Percentiles rank a stretch among this genome's conserved stretches.
Evolutionary conservation across 2,888 invertebrate species (phyloP).

Genomic region (Bruchidius siliquastri): DNA sequence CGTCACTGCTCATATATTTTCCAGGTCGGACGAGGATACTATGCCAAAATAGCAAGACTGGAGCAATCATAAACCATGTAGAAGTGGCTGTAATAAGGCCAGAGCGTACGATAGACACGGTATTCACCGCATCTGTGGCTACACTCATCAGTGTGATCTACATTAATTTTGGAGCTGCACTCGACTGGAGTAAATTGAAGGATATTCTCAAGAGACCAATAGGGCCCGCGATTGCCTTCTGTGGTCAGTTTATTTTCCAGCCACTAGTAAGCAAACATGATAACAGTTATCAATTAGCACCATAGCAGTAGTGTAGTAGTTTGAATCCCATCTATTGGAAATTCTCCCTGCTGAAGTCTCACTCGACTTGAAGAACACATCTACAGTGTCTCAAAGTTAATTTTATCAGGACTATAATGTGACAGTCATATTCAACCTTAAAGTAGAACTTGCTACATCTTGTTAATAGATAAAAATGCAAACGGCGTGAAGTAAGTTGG

Average conservation of each 20-base stretch:
- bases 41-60: constrained; percentile 18
- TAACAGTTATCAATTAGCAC: background rate
- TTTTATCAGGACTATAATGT: no score
- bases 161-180: constrained; percentile 85
- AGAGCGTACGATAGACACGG: constrained; percentile 61
- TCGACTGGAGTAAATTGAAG: constrained; percentile 69
- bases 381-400: no score
- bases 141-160: constrained; percentile 73
- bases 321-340: no score
- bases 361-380: no score
- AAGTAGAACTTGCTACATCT: no score
- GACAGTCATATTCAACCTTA: no score
- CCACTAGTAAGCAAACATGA: constrained; percentile 60
- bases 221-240: constrained; percentile 72
- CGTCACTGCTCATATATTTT: constrained; percentile 1
- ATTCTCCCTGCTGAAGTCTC: no score
- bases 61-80: constrained; percentile 17
- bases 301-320: no score
- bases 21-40: constrained; percentile 30
- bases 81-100: constrained; percentile 35
- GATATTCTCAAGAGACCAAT: constrained; percentile 65
- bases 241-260: constrained; percentile 77
- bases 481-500: no score
- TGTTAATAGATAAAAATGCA: no score
- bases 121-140: constrained; percentile 72